These are phyloP conservation scores for Propithecus perrieri DNA, from an alignment of 2,797 vertebrate species.

Conservation along the genomic window DNA sequence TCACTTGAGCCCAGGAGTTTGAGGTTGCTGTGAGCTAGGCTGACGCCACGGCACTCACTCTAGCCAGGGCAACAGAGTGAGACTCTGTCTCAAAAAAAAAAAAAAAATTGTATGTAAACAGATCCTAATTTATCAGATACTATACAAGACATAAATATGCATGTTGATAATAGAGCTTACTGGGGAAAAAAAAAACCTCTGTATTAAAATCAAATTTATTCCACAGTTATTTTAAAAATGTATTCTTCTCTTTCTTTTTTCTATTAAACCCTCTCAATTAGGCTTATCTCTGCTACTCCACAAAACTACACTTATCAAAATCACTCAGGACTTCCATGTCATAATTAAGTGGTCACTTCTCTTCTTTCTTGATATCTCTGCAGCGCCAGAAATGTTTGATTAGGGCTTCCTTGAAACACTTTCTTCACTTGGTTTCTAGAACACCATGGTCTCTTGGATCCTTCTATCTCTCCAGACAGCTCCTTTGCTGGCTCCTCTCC, in stretches of 20 bases:
- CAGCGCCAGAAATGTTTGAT: too few species aligned
- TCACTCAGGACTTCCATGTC: background rate
- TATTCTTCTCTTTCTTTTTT: background rate
- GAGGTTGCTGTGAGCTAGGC: too few species aligned
- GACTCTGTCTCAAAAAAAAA: too few species aligned
- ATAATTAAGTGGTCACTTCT: background rate
- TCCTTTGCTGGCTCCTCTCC: background rate
- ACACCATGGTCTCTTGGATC: background rate
- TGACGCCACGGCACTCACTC: too few species aligned
- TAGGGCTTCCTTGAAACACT: background rate
- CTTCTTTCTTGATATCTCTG: background rate
- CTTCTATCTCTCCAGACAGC: background rate
- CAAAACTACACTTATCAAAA: background rate
- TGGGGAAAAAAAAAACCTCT: background rate
- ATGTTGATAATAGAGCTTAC: background rate
- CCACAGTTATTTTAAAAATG: background rate
- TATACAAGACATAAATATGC: background rate
- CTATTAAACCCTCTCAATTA: background rate
- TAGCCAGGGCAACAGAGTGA: too few species aligned
- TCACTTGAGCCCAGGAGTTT: too few species aligned
- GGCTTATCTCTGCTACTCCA: background rate
- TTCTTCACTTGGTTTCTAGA: background rate
- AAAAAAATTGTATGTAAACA: background rate
- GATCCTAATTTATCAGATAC: background rate
- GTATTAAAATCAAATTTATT: conserved; percentile 1